Base-by-base conservation (phyloP, 1,140 invertebrate genomes). In the Calephelis virginiensis region DNA sequence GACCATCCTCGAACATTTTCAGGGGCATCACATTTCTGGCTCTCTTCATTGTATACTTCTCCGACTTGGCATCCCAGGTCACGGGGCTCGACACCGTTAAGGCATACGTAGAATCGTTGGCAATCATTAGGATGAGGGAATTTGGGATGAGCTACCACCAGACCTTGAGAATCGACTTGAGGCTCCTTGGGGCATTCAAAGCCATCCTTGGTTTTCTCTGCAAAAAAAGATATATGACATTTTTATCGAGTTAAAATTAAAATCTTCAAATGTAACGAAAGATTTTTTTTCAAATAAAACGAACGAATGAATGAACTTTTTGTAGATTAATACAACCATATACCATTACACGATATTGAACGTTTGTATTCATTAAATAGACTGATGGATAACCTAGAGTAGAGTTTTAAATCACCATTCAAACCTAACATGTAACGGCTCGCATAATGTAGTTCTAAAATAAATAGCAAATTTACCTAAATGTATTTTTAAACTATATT, bases 1-100 rank as follows among this genome's bases (percentile, higher is more conserved):
- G 85, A 97, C 96, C 96, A 98, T 93, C 96, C 96, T 68, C 94
- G 93, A 61, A 97, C 97, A 79, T 97, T 97, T 85, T 97, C 96
- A 38, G 97, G 96, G 5, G 94, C 94, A 76, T 97, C 96, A 83
- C 97, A 98, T 78, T 94, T 94, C 82, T 96, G 95, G 7, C 93
- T 93, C 63, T 94, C 94, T 68, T 97, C 96, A 81, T 97, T 97
- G 92, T 97, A 97, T 12, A 97, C 97, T 74, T 96, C 95, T 47
- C 97, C 97, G 37, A 95, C 93, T 78, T 94, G 94, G 89, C 97
- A 98, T 17, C 96, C 96, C 64, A 97, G 93, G 86, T 97, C 95
- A 70, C 97, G 93, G 3, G 97, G 96, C 66, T 96, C 96, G 14
- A 96, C 93, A 8, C 96, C 96, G 84, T 96, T 97, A 68, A 97